Evolutionary conservation across 1,140 invertebrate genomes (phyloP), one percentile per base, ranked within the genome.

Genomic region (Bicyclus anynana): DNA sequence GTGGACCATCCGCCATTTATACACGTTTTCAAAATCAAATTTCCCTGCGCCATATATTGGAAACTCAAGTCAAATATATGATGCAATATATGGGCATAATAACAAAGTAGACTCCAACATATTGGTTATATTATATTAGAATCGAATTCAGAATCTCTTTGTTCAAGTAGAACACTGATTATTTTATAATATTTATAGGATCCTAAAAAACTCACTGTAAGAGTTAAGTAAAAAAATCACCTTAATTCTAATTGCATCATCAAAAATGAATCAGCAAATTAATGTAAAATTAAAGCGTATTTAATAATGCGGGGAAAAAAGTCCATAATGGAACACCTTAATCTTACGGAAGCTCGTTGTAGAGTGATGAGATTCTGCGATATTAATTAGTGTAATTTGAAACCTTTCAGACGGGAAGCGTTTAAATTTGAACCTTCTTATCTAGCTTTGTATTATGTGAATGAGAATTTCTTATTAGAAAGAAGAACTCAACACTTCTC

Each of bases 271-370:
- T 40, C 6, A 40, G 16, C 12, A 40, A 20, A 23, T 5, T 44
- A 44, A 44, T 20, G 17, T 44, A 42, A 56, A 49, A 56, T 56
- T 55, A 60, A 52, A 21, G 50, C 61, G 63, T 48, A 66, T 62
- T 40, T 63, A 59, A 67, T 60, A 62, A 53, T 42, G 42, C 44
- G 54, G 59, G 23, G 7, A 33, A 69, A 73, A 68, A 84, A 79
- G 69, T 69, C 64, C 67, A 71, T 82, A 76, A 84, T 82, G 72
- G 66, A 79, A 74, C 80, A 85, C 82, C 82, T 83, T 85, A 77
- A 83, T 84, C 81, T 84, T 69, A 73, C 62, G 56, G 63, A 72
- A 80, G 79, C 77, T 73, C 65, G 62, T 70, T 81, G 75, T 69
- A 69, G 66, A 71, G 69, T 72, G 74, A 79, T 76, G 77, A 81